phyloP scores from a whole-genome alignment of 2,888 invertebrate species.

The Melipona beecheii region DNA sequence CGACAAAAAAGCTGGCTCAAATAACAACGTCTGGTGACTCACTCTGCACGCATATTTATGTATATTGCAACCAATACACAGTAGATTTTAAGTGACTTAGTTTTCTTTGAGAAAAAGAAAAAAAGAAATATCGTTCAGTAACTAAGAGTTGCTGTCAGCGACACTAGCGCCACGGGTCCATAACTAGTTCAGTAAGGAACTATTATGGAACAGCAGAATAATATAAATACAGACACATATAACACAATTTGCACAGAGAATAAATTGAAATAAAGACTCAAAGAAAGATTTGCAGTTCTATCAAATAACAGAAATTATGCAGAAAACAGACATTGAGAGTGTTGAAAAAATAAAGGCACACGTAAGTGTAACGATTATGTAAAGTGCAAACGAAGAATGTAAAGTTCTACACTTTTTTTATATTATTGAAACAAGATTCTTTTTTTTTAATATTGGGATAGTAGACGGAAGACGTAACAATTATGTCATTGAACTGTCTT shows the following conservation, averaged over 20 bases:
- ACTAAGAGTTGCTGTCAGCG: too few species aligned
- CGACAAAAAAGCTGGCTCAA: not conserved
- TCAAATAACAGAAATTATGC: not conserved
- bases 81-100: conserved; percentile 2
- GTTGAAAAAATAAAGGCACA: not conserved
- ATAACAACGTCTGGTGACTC: not conserved
- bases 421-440: too few species aligned
- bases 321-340: not conserved
- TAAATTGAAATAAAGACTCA: not conserved
- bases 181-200: not conserved
- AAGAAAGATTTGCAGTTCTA: not conserved
- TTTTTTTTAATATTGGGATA: not conserved
- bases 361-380: too few species aligned
- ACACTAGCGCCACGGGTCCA: not conserved
- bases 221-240: not conserved
- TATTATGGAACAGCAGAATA: not conserved
- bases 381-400: too few species aligned
- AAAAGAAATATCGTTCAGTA: not conserved
- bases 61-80: conserved; percentile 23
- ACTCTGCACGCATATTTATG: conserved; percentile 7
- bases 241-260: not conserved
- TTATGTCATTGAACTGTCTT: not conserved
- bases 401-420: too few species aligned
- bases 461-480: not conserved
- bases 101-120: not conserved